Base-by-base conservation (phyloP, 2,113 vertebrate species). In the Rhombomys opimus region DNA sequence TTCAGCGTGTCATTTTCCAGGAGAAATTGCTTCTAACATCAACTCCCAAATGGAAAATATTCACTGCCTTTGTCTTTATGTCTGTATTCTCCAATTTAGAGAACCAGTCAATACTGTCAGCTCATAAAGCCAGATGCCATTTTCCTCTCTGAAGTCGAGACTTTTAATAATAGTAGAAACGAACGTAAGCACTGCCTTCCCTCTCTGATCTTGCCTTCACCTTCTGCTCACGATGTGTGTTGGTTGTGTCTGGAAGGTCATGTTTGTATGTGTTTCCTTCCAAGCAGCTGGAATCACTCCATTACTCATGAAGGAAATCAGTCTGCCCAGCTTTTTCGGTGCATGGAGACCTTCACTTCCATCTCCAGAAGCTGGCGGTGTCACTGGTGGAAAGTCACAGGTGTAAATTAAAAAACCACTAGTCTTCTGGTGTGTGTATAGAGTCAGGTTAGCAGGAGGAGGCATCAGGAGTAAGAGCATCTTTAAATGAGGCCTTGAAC, bases 1-100 rank as follows among this genome's bases (percentile, higher is more conserved):
- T 94, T 72, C 22, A 41, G 7, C 11, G 27, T 91, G 23, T 68
- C 78, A 86, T 50, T 86, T 96, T 87, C 76, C 72, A n/a, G 35
- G 89, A 95, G 91, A 86, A 41, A 90, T 78, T 94, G 50, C 85
- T 80, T 93, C 77, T 95, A 25, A 78, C 35, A 57, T 59, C 57
- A 75, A 7, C n/a, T 61, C 70, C 38, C 52, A 85, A 95, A 78
- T 87, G 46, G 84, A 90, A 93, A 96, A 77, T 85, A 89, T 59
- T 46, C 76, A n/a, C 25, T 11, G 63, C 87, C 4, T 35, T 93
- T 81, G 72, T 70, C 93, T 89, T 89, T 76, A 17, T 87, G 61
- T 61, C 32, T 89, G 63, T 86, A 13, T 68, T 95, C 67, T 94
- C 41, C 80, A 65, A 88, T 54, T 89, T 75, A 96, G n/a, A 61